These are phyloP conservation scores for Masnerella sp. DNA, from an alignment of 2,888 invertebrate species.

Conservation along the genomic window DNA sequence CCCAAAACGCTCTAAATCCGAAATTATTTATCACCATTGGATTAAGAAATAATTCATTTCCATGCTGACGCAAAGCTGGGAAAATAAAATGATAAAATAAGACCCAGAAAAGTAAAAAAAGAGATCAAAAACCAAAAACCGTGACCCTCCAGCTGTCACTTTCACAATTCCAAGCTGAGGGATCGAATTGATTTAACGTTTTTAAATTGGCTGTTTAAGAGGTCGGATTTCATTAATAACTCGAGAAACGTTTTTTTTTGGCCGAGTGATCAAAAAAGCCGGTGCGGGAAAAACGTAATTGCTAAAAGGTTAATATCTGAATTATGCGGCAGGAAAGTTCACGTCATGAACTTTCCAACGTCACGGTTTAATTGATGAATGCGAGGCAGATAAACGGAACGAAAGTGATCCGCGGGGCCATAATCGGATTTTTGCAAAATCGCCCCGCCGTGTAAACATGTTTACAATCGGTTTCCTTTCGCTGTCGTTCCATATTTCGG, in stretches of 20 bases:
- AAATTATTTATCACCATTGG: too few relatives aligned
- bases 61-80: too few relatives aligned
- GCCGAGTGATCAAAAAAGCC: too few relatives aligned
- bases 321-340: slow-evolving; percentile 46
- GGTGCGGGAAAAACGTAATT: slow-evolving; percentile 22
- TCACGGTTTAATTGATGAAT: slow-evolving; percentile 47
- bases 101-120: neutral
- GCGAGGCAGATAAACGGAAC: slow-evolving; percentile 38
- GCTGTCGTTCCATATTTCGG: slow-evolving; percentile 37
- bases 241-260: slow-evolving; percentile 5
- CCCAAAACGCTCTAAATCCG: neutral
- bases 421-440: slow-evolving; percentile 38
- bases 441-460: slow-evolving; percentile 17
- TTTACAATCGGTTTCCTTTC: slow-evolving; percentile 36
- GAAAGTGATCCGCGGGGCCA: slow-evolving; percentile 32
- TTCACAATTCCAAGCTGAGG: slow-evolving; percentile 25
- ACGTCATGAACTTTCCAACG: slow-evolving; percentile 51
- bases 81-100: neutral
- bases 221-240: slow-evolving; percentile 1
- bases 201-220: slow-evolving; percentile 2
- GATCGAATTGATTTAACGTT: too few relatives aligned
- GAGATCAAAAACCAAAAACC: neutral
- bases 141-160: slow-evolving; percentile 9
- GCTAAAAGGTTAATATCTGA: slow-evolving; percentile 41
- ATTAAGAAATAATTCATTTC: too few relatives aligned